These are phyloP conservation scores for Carollia perspicillata DNA, from an alignment of 2,113 vertebrate species.

Conservation along the genomic window DNA sequence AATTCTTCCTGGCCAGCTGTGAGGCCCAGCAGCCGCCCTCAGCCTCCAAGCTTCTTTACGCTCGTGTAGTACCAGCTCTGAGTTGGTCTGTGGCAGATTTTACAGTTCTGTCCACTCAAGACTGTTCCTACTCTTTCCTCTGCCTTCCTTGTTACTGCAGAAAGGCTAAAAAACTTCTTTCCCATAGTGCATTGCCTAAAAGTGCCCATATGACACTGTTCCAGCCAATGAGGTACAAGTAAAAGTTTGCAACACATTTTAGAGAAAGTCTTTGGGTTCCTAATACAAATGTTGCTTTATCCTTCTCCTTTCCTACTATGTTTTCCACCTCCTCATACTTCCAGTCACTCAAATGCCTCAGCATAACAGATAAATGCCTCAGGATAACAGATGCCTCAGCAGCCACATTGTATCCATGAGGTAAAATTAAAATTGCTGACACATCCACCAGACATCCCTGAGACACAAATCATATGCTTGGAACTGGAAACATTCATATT, in stretches of 20 bases:
- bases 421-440: background rate
- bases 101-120: background rate
- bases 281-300: background rate
- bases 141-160: background rate
- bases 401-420: background rate
- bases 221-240: background rate
- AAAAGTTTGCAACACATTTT: background rate
- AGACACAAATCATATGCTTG: background rate
- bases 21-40: too few species aligned
- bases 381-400: background rate
- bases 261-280: background rate
- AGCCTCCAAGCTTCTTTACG: fast-evolving
- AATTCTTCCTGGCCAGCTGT: background rate
- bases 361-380: too few species aligned
- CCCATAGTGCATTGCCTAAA: background rate
- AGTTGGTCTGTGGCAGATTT: background rate
- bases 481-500: background rate
- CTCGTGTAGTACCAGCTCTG: background rate
- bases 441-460: background rate
- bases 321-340: background rate
- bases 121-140: background rate
- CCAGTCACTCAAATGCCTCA: background rate
- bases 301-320: background rate
- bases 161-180: background rate
- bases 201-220: background rate